These are phyloP conservation scores for Apteryx owenii DNA, from an alignment of 2,113 vertebrate genomes.

Conservation along the genomic window DNA sequence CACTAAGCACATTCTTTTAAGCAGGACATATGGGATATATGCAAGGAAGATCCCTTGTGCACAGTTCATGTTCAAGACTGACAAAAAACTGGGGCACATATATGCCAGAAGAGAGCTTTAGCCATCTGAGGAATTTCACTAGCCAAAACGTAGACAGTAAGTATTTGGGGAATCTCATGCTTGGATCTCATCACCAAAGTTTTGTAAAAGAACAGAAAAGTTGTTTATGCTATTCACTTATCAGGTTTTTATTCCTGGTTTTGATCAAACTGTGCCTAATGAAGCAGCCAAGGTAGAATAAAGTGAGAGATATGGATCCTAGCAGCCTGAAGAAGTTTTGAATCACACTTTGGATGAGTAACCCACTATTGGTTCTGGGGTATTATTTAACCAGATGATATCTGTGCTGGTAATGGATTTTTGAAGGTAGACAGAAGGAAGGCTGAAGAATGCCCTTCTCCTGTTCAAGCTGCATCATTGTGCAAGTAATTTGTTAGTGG, in stretches of 20 bases:
- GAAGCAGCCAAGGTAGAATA: neutral
- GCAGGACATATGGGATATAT: neutral
- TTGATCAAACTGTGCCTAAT: neutral
- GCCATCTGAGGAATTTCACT: neutral
- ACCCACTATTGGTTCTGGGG: neutral
- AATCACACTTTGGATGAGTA: neutral
- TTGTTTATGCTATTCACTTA: neutral
- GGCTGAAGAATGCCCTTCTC: neutral
- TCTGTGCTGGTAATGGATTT: neutral
- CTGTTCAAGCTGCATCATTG: neutral
- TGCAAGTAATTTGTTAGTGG: neutral
- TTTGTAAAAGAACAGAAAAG: neutral
- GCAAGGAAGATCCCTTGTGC: neutral
- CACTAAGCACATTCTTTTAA: neutral
- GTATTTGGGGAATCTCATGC: neutral
- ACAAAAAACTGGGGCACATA: neutral
- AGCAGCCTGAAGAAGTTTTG: neutral
- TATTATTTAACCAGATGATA: neutral
- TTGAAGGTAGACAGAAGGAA: neutral
- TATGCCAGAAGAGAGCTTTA: neutral
- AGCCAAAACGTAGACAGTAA: neutral
- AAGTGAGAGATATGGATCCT: neutral
- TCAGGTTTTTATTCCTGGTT: neutral
- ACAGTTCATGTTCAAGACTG: rapidly evolving
- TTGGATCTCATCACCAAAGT: neutral